Conservation (phyloP, 2,888 invertebrate species). For the Steinernema hermaphroditum region DNA sequence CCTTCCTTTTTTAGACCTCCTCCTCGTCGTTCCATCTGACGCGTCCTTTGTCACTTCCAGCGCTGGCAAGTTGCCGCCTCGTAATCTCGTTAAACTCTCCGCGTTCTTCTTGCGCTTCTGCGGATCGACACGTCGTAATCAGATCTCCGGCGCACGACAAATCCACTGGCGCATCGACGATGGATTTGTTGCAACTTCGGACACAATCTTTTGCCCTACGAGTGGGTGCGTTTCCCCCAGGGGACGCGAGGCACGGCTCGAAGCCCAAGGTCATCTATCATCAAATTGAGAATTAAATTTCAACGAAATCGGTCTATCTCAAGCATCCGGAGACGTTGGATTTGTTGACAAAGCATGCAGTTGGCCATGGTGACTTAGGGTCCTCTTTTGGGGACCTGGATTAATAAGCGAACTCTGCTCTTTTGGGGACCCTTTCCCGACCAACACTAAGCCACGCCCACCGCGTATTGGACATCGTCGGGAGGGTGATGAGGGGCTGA, state of each 20-base stretch:
- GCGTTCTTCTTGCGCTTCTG: no score
- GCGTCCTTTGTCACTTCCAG: neutral
- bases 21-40: no score
- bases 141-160: neutral
- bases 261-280: neutral
- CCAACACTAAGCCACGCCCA: neutral
- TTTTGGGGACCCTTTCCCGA: no score
- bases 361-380: no score
- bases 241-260: neutral
- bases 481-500: neutral
- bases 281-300: neutral
- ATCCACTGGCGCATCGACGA: neutral
- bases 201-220: neutral
- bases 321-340: no score
- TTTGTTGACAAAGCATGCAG: no score
- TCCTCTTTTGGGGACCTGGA: neutral
- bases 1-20: no score
- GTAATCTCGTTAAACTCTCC: constrained; percentile 17
- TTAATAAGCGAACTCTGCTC: neutral
- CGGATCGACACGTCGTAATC: constrained; percentile 2
- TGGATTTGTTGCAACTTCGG: constrained; percentile 7
- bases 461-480: neutral
- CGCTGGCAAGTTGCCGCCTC: neutral
- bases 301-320: no score
- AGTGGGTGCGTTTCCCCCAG: neutral